Evolutionary conservation across 2,113 vertebrate species (phyloP).

Genomic region (Tragulus kanchil): DNA sequence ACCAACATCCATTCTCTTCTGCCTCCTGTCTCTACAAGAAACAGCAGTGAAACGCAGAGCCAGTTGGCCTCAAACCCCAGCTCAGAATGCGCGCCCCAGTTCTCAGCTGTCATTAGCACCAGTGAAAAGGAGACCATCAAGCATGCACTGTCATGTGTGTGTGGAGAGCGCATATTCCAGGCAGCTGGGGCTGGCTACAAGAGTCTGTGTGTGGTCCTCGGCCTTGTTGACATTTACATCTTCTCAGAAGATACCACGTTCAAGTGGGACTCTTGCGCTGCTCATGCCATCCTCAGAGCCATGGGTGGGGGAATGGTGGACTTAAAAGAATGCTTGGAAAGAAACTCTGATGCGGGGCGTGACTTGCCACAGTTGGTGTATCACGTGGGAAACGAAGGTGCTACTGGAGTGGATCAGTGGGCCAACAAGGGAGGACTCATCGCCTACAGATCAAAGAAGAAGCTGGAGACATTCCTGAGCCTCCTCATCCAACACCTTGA

Average conservation of each 20-base stretch:
- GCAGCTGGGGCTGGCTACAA: conserved; percentile 93
- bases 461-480: conserved; percentile 74
- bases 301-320: conserved; percentile 92
- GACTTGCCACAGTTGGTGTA: conserved; percentile 89
- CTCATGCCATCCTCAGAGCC: conserved; percentile 91
- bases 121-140: conserved; percentile 90
- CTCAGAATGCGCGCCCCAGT: neutral
- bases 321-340: conserved; percentile 85
- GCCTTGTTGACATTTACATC: conserved; percentile 91
- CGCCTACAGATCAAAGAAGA: conserved; percentile 84
- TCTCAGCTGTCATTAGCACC: conserved; percentile 91
- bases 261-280: conserved; percentile 94
- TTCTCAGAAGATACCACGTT: conserved; percentile 94
- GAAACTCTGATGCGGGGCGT: neutral
- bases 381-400: conserved; percentile 83
- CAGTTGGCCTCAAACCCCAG: neutral
- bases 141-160: conserved; percentile 84
- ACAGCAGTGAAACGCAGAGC: accelerated
- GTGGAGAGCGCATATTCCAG: conserved; percentile 83
- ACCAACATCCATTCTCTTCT: conserved; percentile 79
- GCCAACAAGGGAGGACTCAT: conserved; percentile 92
- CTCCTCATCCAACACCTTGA: conserved; percentile 58
- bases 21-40: neutral
- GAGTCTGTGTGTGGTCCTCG: conserved; percentile 92
- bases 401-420: conserved; percentile 90